These are phyloP conservation scores for Heliothis peltigera DNA, from an alignment of 2,888 invertebrate species.

Conservation along the genomic window DNA sequence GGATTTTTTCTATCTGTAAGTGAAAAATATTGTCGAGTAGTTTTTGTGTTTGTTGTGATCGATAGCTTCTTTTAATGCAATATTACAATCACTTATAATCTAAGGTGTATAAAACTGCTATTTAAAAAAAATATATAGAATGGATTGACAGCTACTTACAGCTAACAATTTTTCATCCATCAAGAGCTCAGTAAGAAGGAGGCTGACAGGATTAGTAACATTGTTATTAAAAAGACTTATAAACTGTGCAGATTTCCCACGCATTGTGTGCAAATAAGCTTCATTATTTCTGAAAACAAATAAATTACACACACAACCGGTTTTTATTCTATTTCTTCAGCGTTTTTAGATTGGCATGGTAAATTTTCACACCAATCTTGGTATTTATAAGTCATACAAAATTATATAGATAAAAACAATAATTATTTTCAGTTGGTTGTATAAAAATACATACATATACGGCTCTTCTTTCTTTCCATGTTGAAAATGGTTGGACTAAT, in stretches of 20 bases:
- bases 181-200: constrained; percentile 71
- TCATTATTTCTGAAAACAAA: constrained; percentile 71
- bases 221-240: constrained; percentile 66
- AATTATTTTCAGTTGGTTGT: too few relatives aligned
- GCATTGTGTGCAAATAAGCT: constrained; percentile 64
- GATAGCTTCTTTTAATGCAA: too few relatives aligned
- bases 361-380: background rate
- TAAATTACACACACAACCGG: constrained; percentile 14
- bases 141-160: too few relatives aligned
- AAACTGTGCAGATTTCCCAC: constrained; percentile 66
- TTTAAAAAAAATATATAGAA: too few relatives aligned
- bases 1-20: too few relatives aligned
- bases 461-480: too few relatives aligned
- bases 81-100: too few relatives aligned
- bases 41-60: too few relatives aligned
- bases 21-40: too few relatives aligned
- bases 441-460: too few relatives aligned
- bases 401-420: too few relatives aligned
- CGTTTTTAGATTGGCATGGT: background rate
- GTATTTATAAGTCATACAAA: background rate
- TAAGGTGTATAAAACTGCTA: background rate
- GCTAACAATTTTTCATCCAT: constrained; percentile 70
- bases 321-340: constrained; percentile 3
- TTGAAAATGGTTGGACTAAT: too few relatives aligned
- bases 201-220: constrained; percentile 66